A percentile compares a stretch with the other conserved stretches of the same genome.
Conservation (phyloP, 2,888 invertebrate genomes). For the Machimus rusticus region DNA sequence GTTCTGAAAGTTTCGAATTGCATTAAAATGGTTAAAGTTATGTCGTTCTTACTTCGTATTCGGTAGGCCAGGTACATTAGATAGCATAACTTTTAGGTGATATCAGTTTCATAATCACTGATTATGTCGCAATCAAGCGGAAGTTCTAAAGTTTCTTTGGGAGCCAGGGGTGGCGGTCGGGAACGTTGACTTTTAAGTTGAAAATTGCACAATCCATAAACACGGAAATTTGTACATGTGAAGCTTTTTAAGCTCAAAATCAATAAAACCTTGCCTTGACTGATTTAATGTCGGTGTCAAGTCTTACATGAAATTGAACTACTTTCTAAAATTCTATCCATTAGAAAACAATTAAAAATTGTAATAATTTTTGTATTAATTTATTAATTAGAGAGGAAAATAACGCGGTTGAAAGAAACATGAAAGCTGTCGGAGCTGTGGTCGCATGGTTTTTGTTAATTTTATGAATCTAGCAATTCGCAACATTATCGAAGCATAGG, state of each 20-base stretch:
- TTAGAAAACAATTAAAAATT: background rate
- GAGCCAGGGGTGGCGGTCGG: background rate
- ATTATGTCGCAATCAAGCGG: background rate
- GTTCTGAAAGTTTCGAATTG: background rate
- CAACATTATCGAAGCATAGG: background rate
- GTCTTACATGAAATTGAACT: conserved; percentile 39
- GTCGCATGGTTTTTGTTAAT: background rate
- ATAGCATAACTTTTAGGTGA: background rate
- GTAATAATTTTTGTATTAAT: background rate
- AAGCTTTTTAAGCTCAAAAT: conserved; percentile 36
- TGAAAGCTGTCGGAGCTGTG: background rate
- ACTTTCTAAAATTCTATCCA: conserved; percentile 5
- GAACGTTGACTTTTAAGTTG: conserved; percentile 1
- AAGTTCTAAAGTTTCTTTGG: background rate
- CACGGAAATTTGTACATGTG: background rate
- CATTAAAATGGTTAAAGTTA: background rate
- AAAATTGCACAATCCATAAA: background rate
- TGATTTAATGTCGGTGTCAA: conserved; percentile 42
- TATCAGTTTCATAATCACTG: background rate
- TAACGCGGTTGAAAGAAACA: background rate
- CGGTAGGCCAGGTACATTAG: background rate
- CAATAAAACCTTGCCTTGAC: conserved; percentile 41
- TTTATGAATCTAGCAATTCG: background rate
- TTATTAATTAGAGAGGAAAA: background rate
- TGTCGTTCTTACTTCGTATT: background rate